phyloP scores from a whole-genome alignment of 1,140 invertebrate genomes.

The Cardiocondyla obscurior region DNA sequence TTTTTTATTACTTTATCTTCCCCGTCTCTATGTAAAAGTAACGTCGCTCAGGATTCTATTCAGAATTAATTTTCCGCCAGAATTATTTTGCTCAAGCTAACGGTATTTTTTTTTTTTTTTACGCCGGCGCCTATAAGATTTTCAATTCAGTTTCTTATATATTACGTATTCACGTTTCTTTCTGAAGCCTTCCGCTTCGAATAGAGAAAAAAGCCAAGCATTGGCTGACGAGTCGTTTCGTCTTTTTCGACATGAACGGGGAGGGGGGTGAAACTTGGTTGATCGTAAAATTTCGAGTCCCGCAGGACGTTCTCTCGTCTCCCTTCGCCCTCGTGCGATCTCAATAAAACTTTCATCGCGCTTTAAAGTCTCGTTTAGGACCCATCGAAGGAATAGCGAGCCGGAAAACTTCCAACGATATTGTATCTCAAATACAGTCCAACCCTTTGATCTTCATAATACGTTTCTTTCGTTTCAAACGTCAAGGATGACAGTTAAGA shows the following conservation, averaged over 20 bases:
- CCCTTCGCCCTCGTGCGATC: slow-evolving; percentile 25
- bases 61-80: neutral
- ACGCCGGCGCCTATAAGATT: neutral
- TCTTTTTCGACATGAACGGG: slow-evolving; percentile 7
- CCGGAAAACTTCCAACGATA: slow-evolving; percentile 51
- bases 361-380: slow-evolving; percentile 65
- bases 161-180: neutral
- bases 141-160: neutral
- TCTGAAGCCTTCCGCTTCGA: neutral
- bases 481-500: neutral
- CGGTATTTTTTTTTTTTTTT: neutral
- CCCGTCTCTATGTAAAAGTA: neutral
- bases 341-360: slow-evolving; percentile 72
- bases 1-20: no score
- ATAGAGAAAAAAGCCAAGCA: slow-evolving; percentile 38
- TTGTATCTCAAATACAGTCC: neutral
- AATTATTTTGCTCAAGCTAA: neutral
- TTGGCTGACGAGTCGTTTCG: slow-evolving; percentile 56
- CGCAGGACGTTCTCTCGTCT: slow-evolving; percentile 5
- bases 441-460: neutral
- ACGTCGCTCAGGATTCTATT: neutral
- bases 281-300: slow-evolving; percentile 61
- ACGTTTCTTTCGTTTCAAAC: neutral
- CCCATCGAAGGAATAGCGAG: slow-evolving; percentile 55
- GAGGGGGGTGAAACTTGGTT: slow-evolving; percentile 7